phyloP scores from a whole-genome alignment of 92 coral and sea anemone species.

The Muricea muricata region DNA sequence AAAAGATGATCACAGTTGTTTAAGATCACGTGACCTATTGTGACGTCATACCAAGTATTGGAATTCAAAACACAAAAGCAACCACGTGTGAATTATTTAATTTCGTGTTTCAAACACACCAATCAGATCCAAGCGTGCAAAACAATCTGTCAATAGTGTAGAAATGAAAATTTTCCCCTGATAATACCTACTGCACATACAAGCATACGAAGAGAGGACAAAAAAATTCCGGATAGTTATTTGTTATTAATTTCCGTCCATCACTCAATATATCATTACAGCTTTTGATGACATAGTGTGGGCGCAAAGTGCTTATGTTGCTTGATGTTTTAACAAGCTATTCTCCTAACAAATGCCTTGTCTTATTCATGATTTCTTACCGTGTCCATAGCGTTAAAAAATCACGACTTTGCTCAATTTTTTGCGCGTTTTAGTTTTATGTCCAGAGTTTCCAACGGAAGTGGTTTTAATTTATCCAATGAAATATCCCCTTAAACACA shows the following conservation, averaged over 20 bases:
- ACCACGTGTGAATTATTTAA: conserved; percentile 38
- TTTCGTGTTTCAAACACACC: conserved; percentile 18
- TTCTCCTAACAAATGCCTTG: background rate
- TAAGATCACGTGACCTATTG: conserved; percentile 53
- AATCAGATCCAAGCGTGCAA: conserved; percentile 2
- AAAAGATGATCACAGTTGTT: conserved; percentile 54
- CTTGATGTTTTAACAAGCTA: conserved; percentile 22
- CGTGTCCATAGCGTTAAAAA: background rate
- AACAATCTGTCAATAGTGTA: conserved; percentile 29
- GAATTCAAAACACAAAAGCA: conserved; percentile 52
- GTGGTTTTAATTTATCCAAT: conserved; percentile 12
- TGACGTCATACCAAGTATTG: conserved; percentile 47
- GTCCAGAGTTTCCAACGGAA: background rate
- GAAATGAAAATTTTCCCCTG: background rate
- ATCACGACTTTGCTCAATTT: background rate
- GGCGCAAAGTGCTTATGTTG: conserved; percentile 29
- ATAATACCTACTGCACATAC: background rate
- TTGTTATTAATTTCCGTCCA: conserved; percentile 46
- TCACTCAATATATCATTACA: conserved; percentile 37
- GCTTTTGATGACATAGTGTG: conserved; percentile 41
- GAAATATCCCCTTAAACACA: conserved; percentile 30
- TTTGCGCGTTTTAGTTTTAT: background rate
- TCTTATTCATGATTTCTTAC: background rate
- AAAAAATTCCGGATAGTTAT: conserved; percentile 33
- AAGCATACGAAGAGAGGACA: conserved; percentile 7